Evolutionary conservation across 2,888 invertebrate species (phyloP).

Genomic region (Drosophila nr. medialis): DNA sequence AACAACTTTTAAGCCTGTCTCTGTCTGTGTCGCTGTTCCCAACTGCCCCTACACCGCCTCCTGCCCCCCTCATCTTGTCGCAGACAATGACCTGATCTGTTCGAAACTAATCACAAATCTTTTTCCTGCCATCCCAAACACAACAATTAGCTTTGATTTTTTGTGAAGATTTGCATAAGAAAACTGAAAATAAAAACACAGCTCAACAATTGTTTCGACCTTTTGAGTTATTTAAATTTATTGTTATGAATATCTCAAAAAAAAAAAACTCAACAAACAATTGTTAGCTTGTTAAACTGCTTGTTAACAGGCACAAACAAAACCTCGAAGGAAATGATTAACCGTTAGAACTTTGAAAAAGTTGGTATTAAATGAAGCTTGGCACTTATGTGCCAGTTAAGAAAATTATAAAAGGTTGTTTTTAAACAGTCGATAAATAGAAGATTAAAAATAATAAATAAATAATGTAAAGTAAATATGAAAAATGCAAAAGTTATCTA

Average conservation of each 20-base stretch:
- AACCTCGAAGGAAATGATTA: background rate
- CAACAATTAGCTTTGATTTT: constrained; percentile 63
- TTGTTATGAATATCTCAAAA: constrained; percentile 33
- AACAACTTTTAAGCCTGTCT: constrained; percentile 10
- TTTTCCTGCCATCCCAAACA: constrained; percentile 21
- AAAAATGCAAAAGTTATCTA: background rate
- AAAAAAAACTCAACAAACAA: constrained; percentile 4
- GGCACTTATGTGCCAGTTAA: background rate
- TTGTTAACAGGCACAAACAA: background rate
- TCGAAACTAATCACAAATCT: constrained; percentile 12
- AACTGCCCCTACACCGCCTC: background rate
- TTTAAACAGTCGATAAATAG: no score
- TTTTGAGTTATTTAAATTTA: constrained; percentile 28
- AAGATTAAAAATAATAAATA: no score
- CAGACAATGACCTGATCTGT: constrained; percentile 41
- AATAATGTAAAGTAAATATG: no score
- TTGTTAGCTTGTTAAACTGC: background rate
- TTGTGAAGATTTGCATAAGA: constrained; percentile 43
- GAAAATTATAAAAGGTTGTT: no score
- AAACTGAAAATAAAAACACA: constrained; percentile 21
- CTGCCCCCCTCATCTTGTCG: background rate
- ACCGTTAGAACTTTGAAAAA: background rate
- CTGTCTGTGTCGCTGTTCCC: background rate
- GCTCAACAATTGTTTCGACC: constrained; percentile 37
- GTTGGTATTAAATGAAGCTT: background rate